Evolutionary conservation across 1,140 invertebrate species (phyloP).

Genomic region (Conus betulinus): DNA sequence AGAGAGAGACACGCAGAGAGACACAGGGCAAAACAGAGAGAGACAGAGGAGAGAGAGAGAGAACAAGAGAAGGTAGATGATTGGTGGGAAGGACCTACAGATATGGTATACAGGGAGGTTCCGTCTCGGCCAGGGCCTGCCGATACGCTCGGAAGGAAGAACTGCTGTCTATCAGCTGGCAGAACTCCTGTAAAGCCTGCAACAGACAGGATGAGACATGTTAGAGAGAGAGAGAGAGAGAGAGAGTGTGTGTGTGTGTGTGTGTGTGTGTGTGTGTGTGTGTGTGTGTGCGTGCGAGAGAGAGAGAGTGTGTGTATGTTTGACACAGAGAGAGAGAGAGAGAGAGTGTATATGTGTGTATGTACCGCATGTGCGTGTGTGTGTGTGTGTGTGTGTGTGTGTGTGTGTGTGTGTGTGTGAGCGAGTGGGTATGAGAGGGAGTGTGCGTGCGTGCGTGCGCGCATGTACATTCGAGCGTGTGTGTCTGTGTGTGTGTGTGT

Average conservation of each 20-base stretch:
- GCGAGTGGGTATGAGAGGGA: neutral
- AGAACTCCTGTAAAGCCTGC: conserved; percentile 91
- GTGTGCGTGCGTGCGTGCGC: neutral
- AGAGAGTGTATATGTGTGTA: no score
- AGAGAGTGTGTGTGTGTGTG: no score
- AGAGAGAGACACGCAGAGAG: neutral
- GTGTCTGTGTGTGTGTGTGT: neutral
- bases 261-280: no score
- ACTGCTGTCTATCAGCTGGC: conserved; percentile 95
- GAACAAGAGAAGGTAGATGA: conserved; percentile 80
- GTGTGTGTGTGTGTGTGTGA: no score
- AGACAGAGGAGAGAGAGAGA: conserved; percentile 86
- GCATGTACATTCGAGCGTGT: no score
- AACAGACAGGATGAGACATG: neutral
- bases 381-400: no score
- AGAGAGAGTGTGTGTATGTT: no score
- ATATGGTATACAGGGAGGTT: conserved; percentile 98
- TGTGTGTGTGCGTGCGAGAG: no score
- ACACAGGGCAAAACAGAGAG: neutral
- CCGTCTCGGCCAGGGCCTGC: conserved; percentile 93
- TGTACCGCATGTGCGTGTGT: no score
- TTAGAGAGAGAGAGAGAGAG: no score
- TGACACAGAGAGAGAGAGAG: no score
- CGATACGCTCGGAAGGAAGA: conserved; percentile 97
- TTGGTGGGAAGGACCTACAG: conserved; percentile 84